phyloP scores from a whole-genome alignment of 2,888 invertebrate species.

The Isotomurus palustris region DNA sequence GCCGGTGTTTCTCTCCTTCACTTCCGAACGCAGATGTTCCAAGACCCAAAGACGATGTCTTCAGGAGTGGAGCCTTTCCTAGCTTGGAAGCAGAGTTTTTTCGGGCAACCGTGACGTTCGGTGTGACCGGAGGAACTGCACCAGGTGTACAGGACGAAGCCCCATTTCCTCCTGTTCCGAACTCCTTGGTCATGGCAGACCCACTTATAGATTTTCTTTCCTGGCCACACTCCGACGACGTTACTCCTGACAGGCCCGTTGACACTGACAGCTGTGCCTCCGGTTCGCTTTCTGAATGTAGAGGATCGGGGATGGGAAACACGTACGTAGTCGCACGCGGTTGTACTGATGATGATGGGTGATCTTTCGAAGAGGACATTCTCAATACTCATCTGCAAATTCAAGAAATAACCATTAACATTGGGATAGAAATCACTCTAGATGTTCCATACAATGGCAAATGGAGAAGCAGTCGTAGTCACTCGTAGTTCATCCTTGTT shows the following conservation, averaged over 20 bases:
- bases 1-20: conserved; percentile 27
- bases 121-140: neutral
- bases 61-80: conserved; percentile 34
- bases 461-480: too few relatives aligned
- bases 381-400: conserved; percentile 44
- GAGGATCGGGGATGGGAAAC: conserved; percentile 28
- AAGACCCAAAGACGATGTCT: conserved; percentile 39
- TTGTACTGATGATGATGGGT: conserved; percentile 28
- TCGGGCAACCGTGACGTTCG: neutral
- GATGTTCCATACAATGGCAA: neutral
- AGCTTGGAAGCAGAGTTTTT: conserved; percentile 4
- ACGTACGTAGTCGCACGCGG: conserved; percentile 42
- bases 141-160: conserved; percentile 4
- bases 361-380: conserved; percentile 43
- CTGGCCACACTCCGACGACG: neutral
- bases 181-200: neutral
- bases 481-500: too few relatives aligned
- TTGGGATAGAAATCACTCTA: neutral
- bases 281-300: neutral
- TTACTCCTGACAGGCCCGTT: neutral
- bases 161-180: neutral
- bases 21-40: conserved; percentile 39
- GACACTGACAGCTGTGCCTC: neutral
- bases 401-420: conserved; percentile 8
- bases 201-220: neutral